Percentiles rank a stretch among this genome's conserved stretches.
phyloP scores from a whole-genome alignment of 2,113 vertebrate species.

The Nematolebias whitei region DNA sequence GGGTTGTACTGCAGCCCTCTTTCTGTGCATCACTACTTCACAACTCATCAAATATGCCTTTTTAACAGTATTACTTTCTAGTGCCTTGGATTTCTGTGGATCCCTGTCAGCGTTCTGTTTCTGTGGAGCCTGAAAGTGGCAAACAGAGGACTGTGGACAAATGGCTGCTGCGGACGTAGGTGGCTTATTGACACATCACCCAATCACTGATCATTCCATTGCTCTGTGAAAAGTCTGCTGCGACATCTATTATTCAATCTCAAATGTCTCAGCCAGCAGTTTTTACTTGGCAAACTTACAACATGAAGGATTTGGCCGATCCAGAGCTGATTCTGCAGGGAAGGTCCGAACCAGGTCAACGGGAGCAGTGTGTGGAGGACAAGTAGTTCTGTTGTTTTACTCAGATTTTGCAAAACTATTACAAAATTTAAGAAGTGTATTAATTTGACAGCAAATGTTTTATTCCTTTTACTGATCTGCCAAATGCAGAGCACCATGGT shows the following conservation, averaged over 20 bases:
- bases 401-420: not conserved
- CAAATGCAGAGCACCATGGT: too few relatives aligned
- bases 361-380: slow-evolving; percentile 16
- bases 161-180: slow-evolving; percentile 52
- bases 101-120: slow-evolving; percentile 21
- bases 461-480: too few relatives aligned
- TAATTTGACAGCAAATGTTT: too few relatives aligned
- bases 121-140: slow-evolving; percentile 19
- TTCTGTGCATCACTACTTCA: slow-evolving; percentile 37
- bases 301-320: too few relatives aligned
- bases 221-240: slow-evolving; percentile 66
- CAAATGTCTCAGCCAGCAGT: too few relatives aligned
- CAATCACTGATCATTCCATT: slow-evolving; percentile 55
- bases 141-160: slow-evolving; percentile 32
- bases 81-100: slow-evolving; percentile 19
- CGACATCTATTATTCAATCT: too few relatives aligned
- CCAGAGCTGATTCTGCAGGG: not conserved
- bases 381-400: too few relatives aligned
- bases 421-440: not conserved
- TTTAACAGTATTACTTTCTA: slow-evolving; percentile 50
- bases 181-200: slow-evolving; percentile 58
- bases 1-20: slow-evolving; percentile 11
- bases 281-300: too few relatives aligned
- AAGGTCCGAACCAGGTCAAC: slow-evolving; percentile 30
- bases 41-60: slow-evolving; percentile 50